phyloP scores from a whole-genome alignment of 2,888 invertebrate genomes.

The Nasonovia ribisnigri region DNA sequence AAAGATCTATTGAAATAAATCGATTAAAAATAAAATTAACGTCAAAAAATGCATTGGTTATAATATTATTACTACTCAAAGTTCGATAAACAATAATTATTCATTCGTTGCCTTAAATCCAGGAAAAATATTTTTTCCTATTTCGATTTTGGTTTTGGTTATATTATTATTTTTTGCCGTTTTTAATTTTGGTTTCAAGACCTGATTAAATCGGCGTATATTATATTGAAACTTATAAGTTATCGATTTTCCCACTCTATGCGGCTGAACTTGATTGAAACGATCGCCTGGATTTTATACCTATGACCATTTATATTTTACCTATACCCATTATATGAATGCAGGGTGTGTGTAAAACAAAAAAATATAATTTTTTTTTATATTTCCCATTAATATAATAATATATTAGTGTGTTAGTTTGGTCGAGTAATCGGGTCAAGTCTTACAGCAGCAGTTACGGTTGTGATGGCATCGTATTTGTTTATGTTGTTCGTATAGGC shows the following conservation, averaged over 20 bases:
- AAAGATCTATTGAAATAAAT: not conserved
- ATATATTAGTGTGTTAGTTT: not conserved
- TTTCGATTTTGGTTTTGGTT: too few species aligned
- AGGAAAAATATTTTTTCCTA: too few species aligned
- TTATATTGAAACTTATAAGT: not conserved
- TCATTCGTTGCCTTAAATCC: too few species aligned
- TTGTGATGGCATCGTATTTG: not conserved
- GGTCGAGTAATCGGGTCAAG: constrained; percentile 38
- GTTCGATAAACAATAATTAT: too few species aligned
- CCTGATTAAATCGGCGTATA: not conserved
- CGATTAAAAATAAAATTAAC: not conserved
- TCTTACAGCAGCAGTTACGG: not conserved
- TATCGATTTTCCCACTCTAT: not conserved
- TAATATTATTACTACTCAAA: too few species aligned
- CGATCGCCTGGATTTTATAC: too few species aligned
- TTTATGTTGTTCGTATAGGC: not conserved
- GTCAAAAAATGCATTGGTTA: not conserved
- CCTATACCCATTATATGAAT: not conserved
- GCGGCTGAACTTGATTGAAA: not conserved
- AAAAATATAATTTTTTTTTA: not conserved
- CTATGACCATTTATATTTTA: not conserved
- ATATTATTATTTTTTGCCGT: too few species aligned
- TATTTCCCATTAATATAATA: not conserved
- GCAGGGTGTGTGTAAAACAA: not conserved
- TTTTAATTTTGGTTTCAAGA: too few species aligned